phyloP scores from a whole-genome alignment of 2,888 invertebrate genomes.

The Drosophila niveifrons region DNA sequence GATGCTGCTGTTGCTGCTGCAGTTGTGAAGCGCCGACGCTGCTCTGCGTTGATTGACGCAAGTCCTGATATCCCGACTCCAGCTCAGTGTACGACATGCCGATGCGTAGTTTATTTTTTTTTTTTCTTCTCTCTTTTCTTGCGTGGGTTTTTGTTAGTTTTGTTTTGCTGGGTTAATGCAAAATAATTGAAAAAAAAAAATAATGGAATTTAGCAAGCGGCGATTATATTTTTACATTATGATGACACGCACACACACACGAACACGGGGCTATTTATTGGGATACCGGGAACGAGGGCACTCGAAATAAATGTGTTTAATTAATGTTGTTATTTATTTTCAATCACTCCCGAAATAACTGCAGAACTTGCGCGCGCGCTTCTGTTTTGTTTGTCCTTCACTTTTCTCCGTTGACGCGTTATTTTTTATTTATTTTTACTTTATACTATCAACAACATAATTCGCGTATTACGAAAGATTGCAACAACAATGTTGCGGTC shows the following conservation, averaged over 20 bases:
- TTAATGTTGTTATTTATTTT: constrained; percentile 11
- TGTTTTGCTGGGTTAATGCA: constrained; percentile 27
- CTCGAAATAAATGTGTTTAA: constrained; percentile 14
- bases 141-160: constrained; percentile 36
- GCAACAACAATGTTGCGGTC: constrained; percentile 5
- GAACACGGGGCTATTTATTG: constrained; percentile 2
- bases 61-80: constrained; percentile 96
- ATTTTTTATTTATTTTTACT: constrained; percentile 20
- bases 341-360: not conserved
- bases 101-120: constrained; percentile 5
- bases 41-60: constrained; percentile 84
- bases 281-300: constrained; percentile 24
- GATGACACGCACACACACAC: constrained; percentile 8
- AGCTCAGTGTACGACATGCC: constrained; percentile 96
- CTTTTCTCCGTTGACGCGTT: constrained; percentile 18
- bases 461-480: constrained; percentile 43
- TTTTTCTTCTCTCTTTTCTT: constrained; percentile 3
- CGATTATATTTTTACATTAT: constrained; percentile 30
- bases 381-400: constrained; percentile 26
- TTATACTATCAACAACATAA: constrained; percentile 36
- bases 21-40: constrained; percentile 47
- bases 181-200: constrained; percentile 3
- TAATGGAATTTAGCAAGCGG: constrained; percentile 25
- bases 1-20: constrained; percentile 47
- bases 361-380: constrained; percentile 1